Percentiles rank a stretch among this genome's conserved stretches.
Conservation (phyloP, 1,140 invertebrate species). For the Drosophila melanogaster region Release_6_plus_ISO1_MT NT_033779.5:20382001-20382500, state of each 20-base stretch:
- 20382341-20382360: constrained; percentile 23
- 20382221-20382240: constrained; percentile 4
- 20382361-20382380: constrained; percentile 20
- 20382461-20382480: constrained; percentile 17
- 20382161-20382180: constrained; percentile 31
- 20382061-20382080: not conserved
- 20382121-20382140: constrained; percentile 19
- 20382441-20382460: constrained; percentile 3
- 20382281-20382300: constrained; percentile 57
- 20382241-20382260: not conserved
- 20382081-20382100: not conserved
- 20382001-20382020: constrained; percentile 16
- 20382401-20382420: constrained; percentile 34
- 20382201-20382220: constrained; percentile 12
- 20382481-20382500: constrained; percentile 66
- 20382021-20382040: constrained; percentile 41
- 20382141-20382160: constrained; percentile 17
- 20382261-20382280: constrained; percentile 47
- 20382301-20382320: constrained; percentile 6
- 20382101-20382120: not conserved
- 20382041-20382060: not conserved
- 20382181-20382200: constrained; percentile 53
- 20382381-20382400: constrained; percentile 69
- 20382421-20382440: constrained; percentile 15
- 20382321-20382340: constrained; percentile 30